Conservation (phyloP, 92 coral and sea anemone genomes). For the Paramuricea clavata region DNA sequence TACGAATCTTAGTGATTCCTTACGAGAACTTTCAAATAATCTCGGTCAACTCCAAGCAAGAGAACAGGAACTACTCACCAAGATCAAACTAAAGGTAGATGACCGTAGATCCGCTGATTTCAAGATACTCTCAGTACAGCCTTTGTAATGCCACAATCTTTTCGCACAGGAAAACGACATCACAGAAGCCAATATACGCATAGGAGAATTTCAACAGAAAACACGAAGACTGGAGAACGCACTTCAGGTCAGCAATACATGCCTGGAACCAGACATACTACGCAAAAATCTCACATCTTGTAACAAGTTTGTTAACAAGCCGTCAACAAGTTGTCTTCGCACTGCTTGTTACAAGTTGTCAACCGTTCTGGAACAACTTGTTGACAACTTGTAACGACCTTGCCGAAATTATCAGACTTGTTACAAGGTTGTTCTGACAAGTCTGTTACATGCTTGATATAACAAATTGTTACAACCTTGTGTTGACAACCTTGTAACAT, state of each 20-base stretch:
- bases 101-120: not conserved
- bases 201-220: slow-evolving; percentile 93
- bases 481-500: too few species aligned
- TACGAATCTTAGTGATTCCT: slow-evolving; percentile 80
- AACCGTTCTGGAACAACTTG: too few species aligned
- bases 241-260: slow-evolving; percentile 76
- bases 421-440: not conserved
- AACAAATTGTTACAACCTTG: too few species aligned
- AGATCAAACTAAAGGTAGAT: slow-evolving; percentile 86
- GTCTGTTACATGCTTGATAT: not conserved
- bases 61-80: slow-evolving; percentile 95
- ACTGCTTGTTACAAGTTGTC: too few species aligned
- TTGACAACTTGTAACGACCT: not conserved
- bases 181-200: slow-evolving; percentile 87
- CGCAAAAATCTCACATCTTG: too few species aligned
- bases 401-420: not conserved
- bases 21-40: slow-evolving; percentile 93
- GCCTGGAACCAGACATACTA: too few species aligned
- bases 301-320: too few species aligned
- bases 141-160: not conserved
- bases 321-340: too few species aligned
- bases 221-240: slow-evolving; percentile 84
- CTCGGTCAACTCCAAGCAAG: slow-evolving; percentile 98
- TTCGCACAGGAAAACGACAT: slow-evolving; percentile 89
- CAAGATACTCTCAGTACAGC: too few species aligned